Percentiles rank a stretch among this genome's conserved stretches.
Evolutionary conservation across 2,113 vertebrate genomes (phyloP).

Genomic region (Rhabdomys dilectus): DNA sequence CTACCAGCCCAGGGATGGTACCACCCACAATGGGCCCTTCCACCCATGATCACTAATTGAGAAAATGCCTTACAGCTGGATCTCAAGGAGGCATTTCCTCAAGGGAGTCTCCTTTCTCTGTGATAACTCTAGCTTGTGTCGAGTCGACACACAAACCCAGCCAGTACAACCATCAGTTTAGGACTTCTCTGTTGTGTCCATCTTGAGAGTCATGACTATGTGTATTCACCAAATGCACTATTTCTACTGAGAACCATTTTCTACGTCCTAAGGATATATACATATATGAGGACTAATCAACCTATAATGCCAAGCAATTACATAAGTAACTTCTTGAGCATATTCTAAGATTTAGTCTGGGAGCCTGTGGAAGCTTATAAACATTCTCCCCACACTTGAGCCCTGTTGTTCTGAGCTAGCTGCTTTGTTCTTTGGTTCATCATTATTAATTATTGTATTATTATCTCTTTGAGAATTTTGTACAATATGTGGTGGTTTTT

Average conservation of each 20-base stretch:
- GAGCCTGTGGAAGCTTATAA: background rate
- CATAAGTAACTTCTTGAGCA: background rate
- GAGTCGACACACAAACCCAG: too few species aligned
- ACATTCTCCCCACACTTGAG: background rate
- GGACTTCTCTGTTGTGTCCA: background rate
- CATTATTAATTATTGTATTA: background rate
- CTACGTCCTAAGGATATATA: background rate
- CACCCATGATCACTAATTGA: too few species aligned
- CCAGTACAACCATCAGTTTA: background rate
- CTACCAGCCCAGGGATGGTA: too few species aligned
- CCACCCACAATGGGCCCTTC: too few species aligned
- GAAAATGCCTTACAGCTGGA: too few species aligned
- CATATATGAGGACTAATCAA: background rate
- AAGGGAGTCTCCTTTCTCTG: too few species aligned
- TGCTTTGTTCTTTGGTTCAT: background rate
- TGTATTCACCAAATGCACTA: background rate
- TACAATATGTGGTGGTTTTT: background rate
- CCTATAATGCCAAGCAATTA: background rate
- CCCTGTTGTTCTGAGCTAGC: background rate
- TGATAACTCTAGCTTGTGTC: too few species aligned
- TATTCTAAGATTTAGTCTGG: background rate
- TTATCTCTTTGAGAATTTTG: background rate
- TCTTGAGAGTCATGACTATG: background rate
- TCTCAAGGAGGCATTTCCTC: too few species aligned
- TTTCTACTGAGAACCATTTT: background rate